Base-by-base conservation (phyloP, 2,113 vertebrate genomes). In the Alethe castanea region DNA sequence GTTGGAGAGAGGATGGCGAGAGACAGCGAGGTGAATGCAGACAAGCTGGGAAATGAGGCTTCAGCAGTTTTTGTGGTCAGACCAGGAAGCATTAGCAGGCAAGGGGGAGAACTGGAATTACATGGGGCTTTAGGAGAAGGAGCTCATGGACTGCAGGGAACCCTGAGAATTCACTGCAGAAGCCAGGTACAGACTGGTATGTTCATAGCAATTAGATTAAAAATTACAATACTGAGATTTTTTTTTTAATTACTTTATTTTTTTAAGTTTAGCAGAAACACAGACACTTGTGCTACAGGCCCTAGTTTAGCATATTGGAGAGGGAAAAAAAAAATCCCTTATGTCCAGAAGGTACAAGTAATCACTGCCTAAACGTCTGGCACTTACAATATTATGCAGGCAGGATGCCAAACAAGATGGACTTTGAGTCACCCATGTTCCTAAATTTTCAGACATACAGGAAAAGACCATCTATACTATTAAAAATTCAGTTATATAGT, bases 1-100 rank as follows among this genome's bases (percentile, higher is more conserved):
- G 81, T 71, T 14, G 24, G 67, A 92, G 73, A 84, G 69, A 81
- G 87, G 52, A 44, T 73, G 60, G 92, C 6, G 15, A 90, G 90
- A 95, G 88, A 91, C 90, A 73, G 81, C 1, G n/a, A 94, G 88
- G 82, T 93, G 90, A 93, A 90, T 11, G 20, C 72, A 88, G 84
- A 80, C 59, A 62, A 86, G 85, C 71, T 19, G 33, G 81, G 73
- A 91, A 91, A 77, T 4, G 26, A 59, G 81, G 42, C 81, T 87
- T 79, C 85, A 66, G 62, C 88, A 86, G 45, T 50, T 90, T 77
- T 12, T 40, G 33, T 85, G 56, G 81, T 52, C 92, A 88, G 81
- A 62, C 29, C n/a, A 67, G 67, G 80, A 81, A 52, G 48, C 16
- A 33, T 62, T 42, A 74, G 67, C 65, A 94, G 76, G 35, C 31